phyloP scores from a whole-genome alignment of 2,888 invertebrate genomes.

The Brachypalpus laphriformis region DNA sequence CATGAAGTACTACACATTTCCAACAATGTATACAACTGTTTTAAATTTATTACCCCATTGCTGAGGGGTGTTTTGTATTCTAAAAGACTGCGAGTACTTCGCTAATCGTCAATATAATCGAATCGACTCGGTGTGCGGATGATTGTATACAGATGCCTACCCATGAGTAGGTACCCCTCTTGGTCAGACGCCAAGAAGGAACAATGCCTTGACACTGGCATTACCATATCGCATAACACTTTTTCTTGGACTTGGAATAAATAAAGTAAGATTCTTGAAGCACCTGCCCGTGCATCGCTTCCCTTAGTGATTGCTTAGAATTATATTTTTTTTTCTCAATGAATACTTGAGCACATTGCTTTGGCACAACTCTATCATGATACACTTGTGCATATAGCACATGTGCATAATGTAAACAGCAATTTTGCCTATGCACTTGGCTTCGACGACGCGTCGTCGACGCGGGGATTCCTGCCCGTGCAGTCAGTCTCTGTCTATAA shows the following conservation, averaged over 20 bases:
- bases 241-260: not conserved
- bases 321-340: slow-evolving; percentile 8
- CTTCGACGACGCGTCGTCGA: slow-evolving; percentile 10
- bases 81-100: slow-evolving; percentile 9
- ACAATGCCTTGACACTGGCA: slow-evolving; percentile 23
- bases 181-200: not conserved
- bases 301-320: not conserved
- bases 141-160: slow-evolving; percentile 11
- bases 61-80: slow-evolving; percentile 20
- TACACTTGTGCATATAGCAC: slow-evolving; percentile 28
- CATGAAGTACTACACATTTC: not conserved
- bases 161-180: not conserved
- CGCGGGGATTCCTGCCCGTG: slow-evolving; percentile 29
- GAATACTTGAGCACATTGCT: slow-evolving; percentile 21
- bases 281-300: slow-evolving; percentile 15
- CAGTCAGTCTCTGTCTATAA: slow-evolving; percentile 10
- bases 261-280: slow-evolving; percentile 12
- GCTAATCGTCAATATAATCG: slow-evolving; percentile 24
- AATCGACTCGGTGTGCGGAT: slow-evolving; percentile 5
- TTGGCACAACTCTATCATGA: slow-evolving; percentile 6
- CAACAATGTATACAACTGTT: not conserved
- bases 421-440: slow-evolving; percentile 12
- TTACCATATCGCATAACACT: slow-evolving; percentile 5
- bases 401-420: slow-evolving; percentile 38
- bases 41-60: not conserved